A percentile compares a stretch with the other conserved stretches of the same genome.
phyloP scores from a whole-genome alignment of 1,140 invertebrate species.

The Drosophila dunni region DNA sequence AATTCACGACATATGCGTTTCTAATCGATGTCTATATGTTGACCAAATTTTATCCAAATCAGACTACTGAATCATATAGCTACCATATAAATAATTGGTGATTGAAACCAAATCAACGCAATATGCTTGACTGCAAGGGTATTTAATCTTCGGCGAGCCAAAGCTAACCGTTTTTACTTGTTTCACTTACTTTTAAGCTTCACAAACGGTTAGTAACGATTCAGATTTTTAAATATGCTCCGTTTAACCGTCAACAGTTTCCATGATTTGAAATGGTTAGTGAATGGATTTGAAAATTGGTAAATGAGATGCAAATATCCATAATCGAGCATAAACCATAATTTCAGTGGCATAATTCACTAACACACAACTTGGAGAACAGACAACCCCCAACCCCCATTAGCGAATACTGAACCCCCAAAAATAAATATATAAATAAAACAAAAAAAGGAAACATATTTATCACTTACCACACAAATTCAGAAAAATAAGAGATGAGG shows the following conservation, averaged over 20 bases:
- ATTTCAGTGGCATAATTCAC: constrained; percentile 25
- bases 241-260: neutral
- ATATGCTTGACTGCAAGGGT: too few relatives aligned
- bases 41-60: too few relatives aligned
- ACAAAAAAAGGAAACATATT: constrained; percentile 37
- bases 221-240: constrained; percentile 2
- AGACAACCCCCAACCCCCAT: constrained; percentile 42
- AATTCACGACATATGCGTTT: too few relatives aligned
- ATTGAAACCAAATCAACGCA: too few relatives aligned
- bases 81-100: too few relatives aligned
- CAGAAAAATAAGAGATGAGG: constrained; percentile 17
- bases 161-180: too few relatives aligned
- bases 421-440: constrained; percentile 21
- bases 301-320: constrained; percentile 21
- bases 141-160: too few relatives aligned
- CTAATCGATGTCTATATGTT: too few relatives aligned
- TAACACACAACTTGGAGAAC: constrained; percentile 6
- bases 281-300: neutral
- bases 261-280: neutral
- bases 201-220: neutral
- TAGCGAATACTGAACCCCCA: constrained; percentile 16
- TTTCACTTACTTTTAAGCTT: too few relatives aligned
- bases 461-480: constrained; percentile 62
- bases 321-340: constrained; percentile 13
- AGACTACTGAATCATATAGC: too few relatives aligned